Evolutionary conservation across 2,113 vertebrate species (phyloP), one percentile per base, ranked within the genome.

Genomic region (Hydrochoerus hydrochaeris): DNA sequence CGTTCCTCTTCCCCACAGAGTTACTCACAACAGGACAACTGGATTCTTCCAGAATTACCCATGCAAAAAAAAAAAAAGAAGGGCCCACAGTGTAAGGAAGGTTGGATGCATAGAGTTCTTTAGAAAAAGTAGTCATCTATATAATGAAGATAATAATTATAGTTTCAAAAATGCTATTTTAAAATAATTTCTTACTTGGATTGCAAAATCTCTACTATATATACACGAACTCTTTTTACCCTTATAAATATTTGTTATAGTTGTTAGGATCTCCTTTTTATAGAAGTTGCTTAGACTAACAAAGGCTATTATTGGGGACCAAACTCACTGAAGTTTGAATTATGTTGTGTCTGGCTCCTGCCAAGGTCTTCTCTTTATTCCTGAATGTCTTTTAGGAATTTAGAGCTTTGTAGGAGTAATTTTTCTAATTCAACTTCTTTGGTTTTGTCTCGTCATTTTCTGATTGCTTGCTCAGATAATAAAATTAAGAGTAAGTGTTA

Each of bases 401-500:
- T 28, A 73, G 28, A 22, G 38, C 22, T 80, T n/a, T 95, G 5
- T 52, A 82, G 57, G 71, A 89, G 58, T 90, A 85, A 62, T 52
- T 88, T 54, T 41, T 26, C 11, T 73, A 30, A 82, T 73, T 83
- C 30, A 78, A 7, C 57, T 77, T 84, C 32, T 26, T 16, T 4
- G 44, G 11, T 65, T 85, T 90, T 57, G 90, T 94, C 80, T 96
- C 85, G 83, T 95, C 75, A 80, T 97, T 85, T 16, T 7, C 81
- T 77, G 77, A 38, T 52, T 52, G 82, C n/a, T 95, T 91, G 20
- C 75, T 84, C 71, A 85, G 91, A 96, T 19, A n/a, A 90, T 96
- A 57, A 62, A 54, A 30, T 85, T 95, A 96, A 97, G 95, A 94
- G 75, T 84, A 91, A 92, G n/a, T 73, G 24, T 95, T 91, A 96